Evolutionary conservation across 2,888 invertebrate genomes (phyloP), one percentile per base, ranked within the genome.

Genomic region (Oithona nana): DNA sequence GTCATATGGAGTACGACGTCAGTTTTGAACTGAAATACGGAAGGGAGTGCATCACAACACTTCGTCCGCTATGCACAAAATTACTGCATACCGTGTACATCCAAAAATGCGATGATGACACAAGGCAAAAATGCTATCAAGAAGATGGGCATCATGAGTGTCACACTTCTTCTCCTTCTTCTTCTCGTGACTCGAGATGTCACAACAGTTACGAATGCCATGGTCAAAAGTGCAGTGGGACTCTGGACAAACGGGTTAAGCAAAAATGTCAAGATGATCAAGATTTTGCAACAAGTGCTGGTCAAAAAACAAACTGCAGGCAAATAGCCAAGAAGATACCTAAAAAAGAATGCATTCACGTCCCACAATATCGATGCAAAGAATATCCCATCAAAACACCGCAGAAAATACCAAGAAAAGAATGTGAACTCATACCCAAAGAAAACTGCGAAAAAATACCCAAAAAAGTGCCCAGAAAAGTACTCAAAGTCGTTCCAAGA

Each of bases 361-460:
- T 22, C 26, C 54, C 54, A 16, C 22, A 22, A 11, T 16, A 54
- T 3, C 20, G 26, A 24, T 54, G 54, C 26, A 20, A 26, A 16
- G 54, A 54, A 54, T 54, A 54, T 54, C 54, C 54, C 24, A 26
- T 54, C 8, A 54, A 54, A 26, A 24, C 54, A 3, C 54, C 54
- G 13, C 20, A 26, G 3, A 20, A 54, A 4, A 22, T 54, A 24
- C 54, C 54, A 3, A 20, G 54, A 3, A 54, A 54, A 54, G 54
- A 54, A 26, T 54, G 54, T 11, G 24, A 24, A 3, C 20, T 2
- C 3, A 20, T 24, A 4, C 54, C 54, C 2, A 20, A 26, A 26
- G 26, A 54, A 26, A 3, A 24, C 2, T 54, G 54, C 26, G 54
- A 4, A 26, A 54, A 54, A 22, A 54, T 54, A 24, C 54, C 54